A percentile compares a stretch with the other conserved stretches of the same genome.
Conservation (phyloP, 2,888 invertebrate genomes). For the Leucophora obtusa region DNA sequence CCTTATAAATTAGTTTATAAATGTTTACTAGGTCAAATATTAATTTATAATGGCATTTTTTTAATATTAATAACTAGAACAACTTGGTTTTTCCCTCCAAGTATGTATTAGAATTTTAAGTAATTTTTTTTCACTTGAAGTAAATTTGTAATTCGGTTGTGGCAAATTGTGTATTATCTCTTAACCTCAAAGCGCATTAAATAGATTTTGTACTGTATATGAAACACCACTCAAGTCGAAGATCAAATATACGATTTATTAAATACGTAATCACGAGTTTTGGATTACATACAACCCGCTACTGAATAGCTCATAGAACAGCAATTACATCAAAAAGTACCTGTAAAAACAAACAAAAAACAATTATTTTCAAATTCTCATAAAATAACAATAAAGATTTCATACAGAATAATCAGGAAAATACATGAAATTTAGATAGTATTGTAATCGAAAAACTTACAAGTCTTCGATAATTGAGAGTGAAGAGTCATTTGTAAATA, state of each 20-base stretch:
- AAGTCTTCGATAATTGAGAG: neutral
- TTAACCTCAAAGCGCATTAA: neutral
- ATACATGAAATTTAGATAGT: no score
- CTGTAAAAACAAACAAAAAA: neutral
- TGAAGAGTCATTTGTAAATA: neutral
- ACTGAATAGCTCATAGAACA: constrained; percentile 2
- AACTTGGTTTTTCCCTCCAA: no score
- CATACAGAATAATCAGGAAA: neutral
- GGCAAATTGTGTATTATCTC: no score
- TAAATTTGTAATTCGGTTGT: no score
- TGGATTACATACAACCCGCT: constrained; percentile 5
- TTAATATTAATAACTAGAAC: no score
- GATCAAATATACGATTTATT: constrained; percentile 30
- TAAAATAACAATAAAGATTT: neutral
- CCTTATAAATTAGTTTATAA: no score
- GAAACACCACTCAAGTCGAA: neutral
- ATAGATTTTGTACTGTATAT: neutral
- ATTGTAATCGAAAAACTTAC: neutral
- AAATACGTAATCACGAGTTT: constrained; percentile 20
- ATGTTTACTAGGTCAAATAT: no score
- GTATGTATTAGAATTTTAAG: no score
- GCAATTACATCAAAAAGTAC: neutral
- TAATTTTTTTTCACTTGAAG: no score
- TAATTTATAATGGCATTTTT: no score
- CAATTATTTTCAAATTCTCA: constrained; percentile 18